Evolutionary conservation across 30 jellyfish, hydroid and myxozoan genomes (phyloP), one percentile per base, ranked within the genome.

Genomic region (Pelagia noctiluca): DNA sequence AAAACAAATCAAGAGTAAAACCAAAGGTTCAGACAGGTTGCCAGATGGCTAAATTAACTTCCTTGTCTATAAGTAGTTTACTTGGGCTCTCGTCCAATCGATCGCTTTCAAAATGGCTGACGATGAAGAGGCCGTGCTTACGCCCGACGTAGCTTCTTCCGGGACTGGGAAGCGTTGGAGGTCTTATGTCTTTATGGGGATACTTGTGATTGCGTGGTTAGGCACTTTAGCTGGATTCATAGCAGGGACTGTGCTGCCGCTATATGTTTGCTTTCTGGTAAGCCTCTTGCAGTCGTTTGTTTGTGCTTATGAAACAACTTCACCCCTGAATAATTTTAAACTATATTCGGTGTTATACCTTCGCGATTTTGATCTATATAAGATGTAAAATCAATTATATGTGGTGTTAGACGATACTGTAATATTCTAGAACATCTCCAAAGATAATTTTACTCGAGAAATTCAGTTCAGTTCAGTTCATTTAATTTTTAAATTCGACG

Each of bases 191-290:
- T 73, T 73, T 80, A 76, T 85, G 60, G 95, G 89, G 35, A 35
- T 85, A 29, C 75, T 84, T 72, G 46, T 74, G 21, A 30, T 82
- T 3, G 95, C 89, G 29, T 32, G 60, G 31, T 57, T 85, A 18
- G 73, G 73, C 72, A 67, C 75, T 50, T 32, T 75, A 38, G 75
- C 77, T 35, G 95, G 95, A 21, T 78, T 85, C 13, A 63, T 85
- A n/a, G n/a, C n/a, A 80, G 54, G 63, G 37, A 73, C 95, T 54
- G 75, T 89, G 37, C 64, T 85, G 82, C 32, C 75, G 69, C 62
- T 85, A 64, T 85, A 85, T 63, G 46, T 85, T 32, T 88, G 95
- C 31, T 85, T 88, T 62, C 89, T 89, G 83, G 95, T 85, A 63
- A 85, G 95, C 32, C 71, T n/a, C 24, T 57, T 11, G 11, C 11